These are phyloP conservation scores for Cyprinodon brontotheroides DNA, from an alignment of 2,113 vertebrate genomes.

Conservation along the genomic window DNA sequence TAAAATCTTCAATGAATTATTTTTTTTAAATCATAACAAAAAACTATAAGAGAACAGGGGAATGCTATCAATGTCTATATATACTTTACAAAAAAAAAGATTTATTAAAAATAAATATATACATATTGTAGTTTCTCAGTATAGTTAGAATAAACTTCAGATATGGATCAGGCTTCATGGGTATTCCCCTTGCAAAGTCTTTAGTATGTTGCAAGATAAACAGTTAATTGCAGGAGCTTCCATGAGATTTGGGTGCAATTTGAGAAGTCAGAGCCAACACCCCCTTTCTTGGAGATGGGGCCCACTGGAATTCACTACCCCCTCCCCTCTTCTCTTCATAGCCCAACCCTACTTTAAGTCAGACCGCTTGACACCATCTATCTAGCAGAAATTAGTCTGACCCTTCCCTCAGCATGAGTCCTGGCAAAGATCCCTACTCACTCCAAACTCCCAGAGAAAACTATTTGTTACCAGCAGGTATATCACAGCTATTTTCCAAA, in stretches of 20 bases:
- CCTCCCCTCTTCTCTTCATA: not conserved
- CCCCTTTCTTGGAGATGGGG: conserved; percentile 22
- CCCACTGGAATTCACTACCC: conserved; percentile 61
- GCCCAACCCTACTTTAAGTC: conserved; percentile 32
- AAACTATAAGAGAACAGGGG: not conserved
- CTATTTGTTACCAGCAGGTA: conserved; percentile 50
- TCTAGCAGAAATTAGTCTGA: conserved; percentile 63
- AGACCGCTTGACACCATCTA: conserved; percentile 71
- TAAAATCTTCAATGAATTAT: not conserved
- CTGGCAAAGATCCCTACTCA: conserved; percentile 31
- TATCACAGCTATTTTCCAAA: conserved; percentile 51
- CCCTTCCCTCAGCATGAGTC: conserved; percentile 31
- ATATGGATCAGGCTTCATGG: conserved; percentile 17
- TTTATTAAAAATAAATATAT: not conserved
- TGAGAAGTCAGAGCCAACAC: conserved; percentile 52
- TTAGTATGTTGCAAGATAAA: conserved; percentile 74
- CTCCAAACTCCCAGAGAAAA: conserved; percentile 41
- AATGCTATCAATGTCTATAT: too few species aligned
- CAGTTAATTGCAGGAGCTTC: conserved; percentile 57
- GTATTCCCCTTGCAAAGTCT: conserved; percentile 42
- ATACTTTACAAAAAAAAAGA: too few species aligned
- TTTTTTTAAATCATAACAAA: not conserved
- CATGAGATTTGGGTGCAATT: conserved; percentile 77
- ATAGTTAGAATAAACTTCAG: not conserved
- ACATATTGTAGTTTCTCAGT: not conserved